Base-by-base conservation (phyloP, 2,888 invertebrate genomes). In the Netelia inedita region DNA sequence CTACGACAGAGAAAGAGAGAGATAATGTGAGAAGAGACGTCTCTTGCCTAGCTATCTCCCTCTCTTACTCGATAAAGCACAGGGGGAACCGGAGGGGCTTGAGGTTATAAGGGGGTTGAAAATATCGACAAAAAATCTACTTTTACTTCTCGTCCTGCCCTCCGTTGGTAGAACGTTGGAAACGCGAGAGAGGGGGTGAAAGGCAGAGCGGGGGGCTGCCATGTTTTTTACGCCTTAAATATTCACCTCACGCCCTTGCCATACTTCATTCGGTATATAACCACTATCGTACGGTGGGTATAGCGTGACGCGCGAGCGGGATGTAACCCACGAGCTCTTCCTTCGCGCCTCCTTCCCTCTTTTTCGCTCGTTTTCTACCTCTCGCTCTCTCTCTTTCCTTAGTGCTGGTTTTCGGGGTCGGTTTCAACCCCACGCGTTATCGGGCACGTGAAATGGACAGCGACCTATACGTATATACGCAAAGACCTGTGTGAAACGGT, bases 211-310 rank as follows among this genome's bases (percentile, higher is more conserved):
- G 43, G 71, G 46, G 57, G 28, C 3, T 65, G 11, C 59, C 41
- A 28, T 35, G 46, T 35, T 69, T 59, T 46, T 69, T 75, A 35
- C n/a, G 41, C 43, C 76, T 85, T 85, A 82, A 87, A 88, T 87
- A 88, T 87, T 88, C 87, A 79, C 74, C 83, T 86, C 87, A 88
- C 86, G 88, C 86, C 71, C 75, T 72, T 82, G 80, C 87, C 73
- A 87, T 88, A 83, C 85, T 82, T 88, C 86, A 88, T 86, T 82
- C 82, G 55, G 65, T 73, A 76, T 63, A 78, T 78, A 76, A 59
- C 69, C 81, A 73, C 55, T 65, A 69, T 35, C 68, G 78, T 71
- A 59, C 5, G 79, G 71, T 82, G 61, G 61, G 63, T 50, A 65
- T 69, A 57, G 65, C 68, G 59, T 79, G 82, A 82, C 75, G 78